Conservation (phyloP, 1,140 invertebrate genomes). For the Chironomus tepperi region DNA sequence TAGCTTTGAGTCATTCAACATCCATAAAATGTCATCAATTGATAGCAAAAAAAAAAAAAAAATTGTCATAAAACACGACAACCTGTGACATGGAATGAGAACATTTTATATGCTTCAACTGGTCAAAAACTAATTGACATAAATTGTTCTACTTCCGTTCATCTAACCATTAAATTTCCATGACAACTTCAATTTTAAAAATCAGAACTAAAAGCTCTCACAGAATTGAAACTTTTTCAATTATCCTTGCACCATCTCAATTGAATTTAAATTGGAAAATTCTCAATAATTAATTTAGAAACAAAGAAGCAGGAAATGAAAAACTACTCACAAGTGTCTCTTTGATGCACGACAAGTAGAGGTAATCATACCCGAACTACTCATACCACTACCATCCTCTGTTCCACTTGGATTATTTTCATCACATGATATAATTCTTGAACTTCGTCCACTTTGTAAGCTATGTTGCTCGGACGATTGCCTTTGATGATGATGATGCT, state of each 20-base stretch:
- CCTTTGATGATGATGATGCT: conserved; percentile 18
- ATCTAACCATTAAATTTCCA: too few species aligned
- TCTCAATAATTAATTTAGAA: background rate
- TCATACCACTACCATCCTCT: conserved; percentile 17
- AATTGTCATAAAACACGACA: too few species aligned
- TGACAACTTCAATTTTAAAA: too few species aligned
- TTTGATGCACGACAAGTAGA: background rate
- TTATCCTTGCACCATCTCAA: background rate
- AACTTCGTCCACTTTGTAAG: conserved; percentile 19
- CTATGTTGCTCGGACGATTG: conserved; percentile 16
- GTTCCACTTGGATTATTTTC: conserved; percentile 19
- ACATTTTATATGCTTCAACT: too few species aligned
- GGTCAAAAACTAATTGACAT: too few species aligned
- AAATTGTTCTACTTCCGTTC: too few species aligned
- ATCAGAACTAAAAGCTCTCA: too few species aligned
- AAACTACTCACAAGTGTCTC: background rate
- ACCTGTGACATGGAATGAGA: too few species aligned
- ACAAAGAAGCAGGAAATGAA: background rate
- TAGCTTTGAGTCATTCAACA: too few species aligned
- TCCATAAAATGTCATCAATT: too few species aligned
- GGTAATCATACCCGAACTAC: conserved; percentile 1
- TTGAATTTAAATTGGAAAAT: background rate
- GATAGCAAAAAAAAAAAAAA: too few species aligned
- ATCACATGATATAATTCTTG: conserved; percentile 1
- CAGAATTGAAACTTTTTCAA: too few species aligned